Evolutionary conservation across 2,113 vertebrate genomes (phyloP).

Genomic region (Gobio gobio): DNA sequence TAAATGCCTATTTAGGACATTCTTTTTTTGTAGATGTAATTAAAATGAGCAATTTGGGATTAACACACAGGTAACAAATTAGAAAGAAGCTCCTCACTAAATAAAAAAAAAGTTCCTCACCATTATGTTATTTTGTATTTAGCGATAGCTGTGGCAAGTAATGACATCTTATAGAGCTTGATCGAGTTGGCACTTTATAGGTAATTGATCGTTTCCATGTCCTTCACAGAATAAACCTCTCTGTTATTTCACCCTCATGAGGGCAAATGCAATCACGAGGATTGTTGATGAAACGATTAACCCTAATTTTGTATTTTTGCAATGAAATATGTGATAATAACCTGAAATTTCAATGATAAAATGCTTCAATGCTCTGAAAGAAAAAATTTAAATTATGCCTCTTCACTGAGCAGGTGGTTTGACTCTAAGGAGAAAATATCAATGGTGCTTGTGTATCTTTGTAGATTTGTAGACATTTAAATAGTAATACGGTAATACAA

Average conservation of each 20-base stretch:
- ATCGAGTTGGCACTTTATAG: conserved; percentile 56
- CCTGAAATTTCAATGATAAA: no score
- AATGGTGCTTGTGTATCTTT: no score
- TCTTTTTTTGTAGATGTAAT: background rate
- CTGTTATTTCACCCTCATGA: conserved; percentile 48
- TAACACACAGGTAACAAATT: background rate
- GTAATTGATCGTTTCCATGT: conserved; percentile 66
- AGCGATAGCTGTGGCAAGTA: conserved; percentile 51
- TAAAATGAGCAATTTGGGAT: background rate
- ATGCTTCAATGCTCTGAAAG: no score
- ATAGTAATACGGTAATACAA: no score
- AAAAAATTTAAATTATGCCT: no score
- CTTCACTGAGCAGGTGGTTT: no score
- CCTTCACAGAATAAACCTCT: conserved; percentile 50
- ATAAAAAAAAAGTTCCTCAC: background rate
- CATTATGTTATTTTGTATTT: background rate
- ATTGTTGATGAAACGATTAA: conserved; percentile 58
- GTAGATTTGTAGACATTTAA: no score
- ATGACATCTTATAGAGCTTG: conserved; percentile 55
- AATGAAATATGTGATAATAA: no score
- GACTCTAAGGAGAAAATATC: no score
- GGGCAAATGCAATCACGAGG: conserved; percentile 41
- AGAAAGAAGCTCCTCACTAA: background rate
- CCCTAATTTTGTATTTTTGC: conserved; percentile 18
- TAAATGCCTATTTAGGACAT: background rate